Evolutionary conservation across 2,888 invertebrate genomes (phyloP), one percentile per base, ranked within the genome.

Genomic region (Zygothrica quintamaculata): DNA sequence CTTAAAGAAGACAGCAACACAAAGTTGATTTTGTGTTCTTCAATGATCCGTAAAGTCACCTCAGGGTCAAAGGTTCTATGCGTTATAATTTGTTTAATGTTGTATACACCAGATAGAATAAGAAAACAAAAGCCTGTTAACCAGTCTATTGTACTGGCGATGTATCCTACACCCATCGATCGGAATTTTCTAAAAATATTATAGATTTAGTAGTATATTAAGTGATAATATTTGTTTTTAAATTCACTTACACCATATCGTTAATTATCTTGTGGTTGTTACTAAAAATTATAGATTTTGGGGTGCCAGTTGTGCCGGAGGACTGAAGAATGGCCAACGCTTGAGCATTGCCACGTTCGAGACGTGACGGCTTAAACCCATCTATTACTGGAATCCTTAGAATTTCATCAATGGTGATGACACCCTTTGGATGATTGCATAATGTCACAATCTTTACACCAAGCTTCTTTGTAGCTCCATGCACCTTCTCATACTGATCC

Each of bases 271-370:
- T 44, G 9, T n/a, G 73, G 11, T 34, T 52, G 6, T 16, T 18
- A 0, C 44, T 12, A 7, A 53, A 62, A 6, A 70, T 82, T 43
- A 59, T 85, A 9, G 79, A 81, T 55, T 89, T 89, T 1, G 89
- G 87, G 0, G 55, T 13, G 2, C 89, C 89, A 0, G 88, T 89
- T 6, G 88, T 87, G n/a, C 89, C 89, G 2, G 89, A 88, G 0
- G 89, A 80, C 42, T 88, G 82, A 1, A 89, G 60, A 52, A 90
- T 88, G 2, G 81, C 80, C 11, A 84, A 64, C 0, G 77, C 79
- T 52, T 87, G 84, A 58, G 82, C 68, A 5, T 70, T 77, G 29
- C 87, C 86, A 7, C 66, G 46, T 13, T 75, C 76, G 15, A 81
- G 59, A 11, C 50, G 65, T 8, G 65, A 58, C 0, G 87, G 87